Base-by-base conservation (phyloP, 2,113 vertebrate genomes). In the Herpetotheres cachinnans region DNA sequence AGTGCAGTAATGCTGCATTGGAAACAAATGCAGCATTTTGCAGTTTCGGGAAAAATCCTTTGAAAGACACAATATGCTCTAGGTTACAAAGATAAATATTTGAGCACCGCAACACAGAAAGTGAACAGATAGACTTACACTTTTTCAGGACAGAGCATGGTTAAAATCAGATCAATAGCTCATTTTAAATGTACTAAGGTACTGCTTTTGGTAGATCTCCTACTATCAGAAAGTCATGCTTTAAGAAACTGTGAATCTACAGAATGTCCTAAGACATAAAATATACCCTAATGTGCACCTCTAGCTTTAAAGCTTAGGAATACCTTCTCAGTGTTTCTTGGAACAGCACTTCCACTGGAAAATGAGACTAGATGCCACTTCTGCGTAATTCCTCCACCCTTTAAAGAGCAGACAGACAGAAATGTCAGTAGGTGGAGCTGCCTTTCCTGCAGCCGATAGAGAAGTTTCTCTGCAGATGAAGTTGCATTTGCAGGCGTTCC, bases 381-480 rank as follows among this genome's bases (percentile, higher is more conserved):
- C 66, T 86, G 87, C 96, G 80, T 80, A 92, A 93, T 91, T 86
- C 69, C 82, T 90, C 50, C 89, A 91, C 86, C 82, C 73, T 96
- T 96, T 96, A 89, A 34, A 65, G 83, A 95, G 80, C 79, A 49
- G 63, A 76, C 49, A 95, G 92, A 93, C 89, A 94, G 92, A 98
- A 94, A 97, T 87, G 89, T 97, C 97, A 96, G 97, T 95, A 98
- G 97, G 96, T 97, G 96, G 93, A 97, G 93, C 95, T 98, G 84
- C 92, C 87, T 95, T 97, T 97, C 95, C 95, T 67, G 32, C 34
- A 71, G 87, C 81, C 20, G 44, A 25, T 10, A 81, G 50, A 94
- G 90, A 96, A 83, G 63, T 66, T 92, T 90, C 86, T 90, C 74
- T 86, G 84, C 94, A 96, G 79, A 94, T 92, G 80, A 92, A 95